Percentiles rank a stretch among this genome's conserved stretches.
phyloP scores from a whole-genome alignment of 2,888 invertebrate species.

The Ceramica pisi region DNA sequence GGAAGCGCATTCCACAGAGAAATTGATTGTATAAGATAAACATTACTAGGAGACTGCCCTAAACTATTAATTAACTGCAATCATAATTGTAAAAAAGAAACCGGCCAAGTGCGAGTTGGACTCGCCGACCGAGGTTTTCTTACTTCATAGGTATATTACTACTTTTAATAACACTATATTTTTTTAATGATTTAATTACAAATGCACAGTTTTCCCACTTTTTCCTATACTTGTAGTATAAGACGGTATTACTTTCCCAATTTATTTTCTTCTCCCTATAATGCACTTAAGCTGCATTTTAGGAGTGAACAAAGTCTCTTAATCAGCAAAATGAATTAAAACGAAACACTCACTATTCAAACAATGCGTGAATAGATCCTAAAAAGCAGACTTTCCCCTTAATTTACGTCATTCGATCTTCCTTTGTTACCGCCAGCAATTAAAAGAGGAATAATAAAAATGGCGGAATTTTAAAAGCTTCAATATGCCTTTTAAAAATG shows the following conservation, averaged over 20 bases:
- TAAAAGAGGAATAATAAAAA: slow-evolving; percentile 79
- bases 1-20: too few relatives aligned
- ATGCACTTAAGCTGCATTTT: not conserved
- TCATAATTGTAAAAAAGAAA: not conserved
- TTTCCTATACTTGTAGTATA: too few relatives aligned
- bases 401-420: slow-evolving; percentile 78
- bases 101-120: too few relatives aligned
- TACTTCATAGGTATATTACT: too few relatives aligned
- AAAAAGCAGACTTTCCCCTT: slow-evolving; percentile 71
- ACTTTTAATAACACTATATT: too few relatives aligned
- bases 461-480: slow-evolving; percentile 72
- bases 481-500: slow-evolving; percentile 66
- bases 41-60: not conserved
- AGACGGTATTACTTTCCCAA: too few relatives aligned
- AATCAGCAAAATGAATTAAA: slow-evolving; percentile 46
- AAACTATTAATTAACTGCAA: not conserved
- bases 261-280: too few relatives aligned
- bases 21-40: too few relatives aligned
- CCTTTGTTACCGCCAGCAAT: slow-evolving; percentile 82
- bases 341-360: slow-evolving; percentile 46
- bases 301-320: slow-evolving; percentile 8
- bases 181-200: too few relatives aligned
- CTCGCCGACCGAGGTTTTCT: too few relatives aligned
- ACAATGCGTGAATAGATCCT: slow-evolving; percentile 66
- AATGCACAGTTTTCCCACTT: too few relatives aligned